A percentile compares a stretch with the other conserved stretches of the same genome.
These are phyloP conservation scores for Mechanitis messenoides DNA, from an alignment of 2,888 invertebrate genomes.

Conservation along the genomic window DNA sequence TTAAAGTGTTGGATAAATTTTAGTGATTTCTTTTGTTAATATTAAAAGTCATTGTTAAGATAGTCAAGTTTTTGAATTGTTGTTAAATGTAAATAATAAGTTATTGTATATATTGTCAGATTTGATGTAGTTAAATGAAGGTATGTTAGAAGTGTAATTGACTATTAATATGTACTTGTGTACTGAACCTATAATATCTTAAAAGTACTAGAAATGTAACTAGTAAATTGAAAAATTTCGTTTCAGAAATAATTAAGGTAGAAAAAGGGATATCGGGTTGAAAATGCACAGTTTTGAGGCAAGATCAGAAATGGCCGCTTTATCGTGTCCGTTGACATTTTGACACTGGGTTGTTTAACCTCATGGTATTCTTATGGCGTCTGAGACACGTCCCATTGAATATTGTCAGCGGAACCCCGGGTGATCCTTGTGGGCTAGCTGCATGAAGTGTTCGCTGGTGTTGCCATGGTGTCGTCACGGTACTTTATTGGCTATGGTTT, in stretches of 20 bases:
- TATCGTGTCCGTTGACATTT: constrained; percentile 26
- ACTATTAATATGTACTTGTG: constrained; percentile 7
- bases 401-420: constrained; percentile 32
- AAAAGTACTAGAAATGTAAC: constrained; percentile 6
- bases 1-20: no score
- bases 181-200: constrained; percentile 5
- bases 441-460: constrained; percentile 25
- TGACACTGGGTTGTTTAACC: constrained; percentile 20
- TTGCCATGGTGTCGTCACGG: constrained; percentile 28
- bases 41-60: no score
- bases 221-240: constrained; percentile 14
- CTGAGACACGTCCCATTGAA: constrained; percentile 14
- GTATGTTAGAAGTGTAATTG: neutral
- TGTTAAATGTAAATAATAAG: constrained; percentile 3
- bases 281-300: constrained; percentile 19
- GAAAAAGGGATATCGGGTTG: constrained; percentile 10
- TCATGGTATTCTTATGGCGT: constrained; percentile 25
- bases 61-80: no score
- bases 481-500: constrained; percentile 24
- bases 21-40: no score
- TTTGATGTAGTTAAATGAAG: neutral
- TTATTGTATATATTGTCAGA: constrained; percentile 7
- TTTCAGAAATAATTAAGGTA: constrained; percentile 18
- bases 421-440: constrained; percentile 35
- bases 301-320: constrained; percentile 24